These are phyloP conservation scores for Liasis olivaceus DNA, from an alignment of 2,797 vertebrate genomes.

Conservation along the genomic window DNA sequence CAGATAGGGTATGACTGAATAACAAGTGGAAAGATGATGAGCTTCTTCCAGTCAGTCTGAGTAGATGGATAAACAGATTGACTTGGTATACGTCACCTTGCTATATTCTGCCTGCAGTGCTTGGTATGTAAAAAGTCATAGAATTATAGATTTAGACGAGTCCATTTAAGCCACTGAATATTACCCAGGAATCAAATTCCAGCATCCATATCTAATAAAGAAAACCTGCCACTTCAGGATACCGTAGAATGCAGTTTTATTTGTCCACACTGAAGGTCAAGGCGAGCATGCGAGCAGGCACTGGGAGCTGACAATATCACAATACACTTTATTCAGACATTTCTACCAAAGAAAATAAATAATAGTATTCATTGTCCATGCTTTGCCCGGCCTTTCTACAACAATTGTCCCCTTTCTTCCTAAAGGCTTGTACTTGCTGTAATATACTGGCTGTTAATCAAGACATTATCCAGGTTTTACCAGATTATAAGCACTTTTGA, in stretches of 20 bases:
- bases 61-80: too few relatives aligned
- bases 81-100: too few relatives aligned
- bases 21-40: too few relatives aligned
- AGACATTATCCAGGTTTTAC: background rate
- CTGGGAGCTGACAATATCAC: slow-evolving; percentile 1
- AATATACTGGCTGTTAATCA: slow-evolving; percentile 20
- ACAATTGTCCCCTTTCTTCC: background rate
- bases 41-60: too few relatives aligned
- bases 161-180: too few relatives aligned
- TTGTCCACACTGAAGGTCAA: background rate
- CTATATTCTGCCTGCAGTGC: too few relatives aligned
- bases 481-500: background rate
- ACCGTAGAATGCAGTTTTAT: background rate
- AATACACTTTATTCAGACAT: slow-evolving; percentile 11
- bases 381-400: background rate
- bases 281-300: slow-evolving; percentile 14
- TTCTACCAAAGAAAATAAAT: slow-evolving; percentile 17
- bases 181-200: too few relatives aligned
- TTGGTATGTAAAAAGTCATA: too few relatives aligned
- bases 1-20: too few relatives aligned
- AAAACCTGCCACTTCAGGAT: background rate
- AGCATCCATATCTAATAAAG: background rate
- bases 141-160: too few relatives aligned
- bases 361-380: slow-evolving; percentile 25
- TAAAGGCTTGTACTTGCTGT: background rate